Evolutionary conservation across 2,888 invertebrate genomes (phyloP).

Genomic region (Nudaria mundana): DNA sequence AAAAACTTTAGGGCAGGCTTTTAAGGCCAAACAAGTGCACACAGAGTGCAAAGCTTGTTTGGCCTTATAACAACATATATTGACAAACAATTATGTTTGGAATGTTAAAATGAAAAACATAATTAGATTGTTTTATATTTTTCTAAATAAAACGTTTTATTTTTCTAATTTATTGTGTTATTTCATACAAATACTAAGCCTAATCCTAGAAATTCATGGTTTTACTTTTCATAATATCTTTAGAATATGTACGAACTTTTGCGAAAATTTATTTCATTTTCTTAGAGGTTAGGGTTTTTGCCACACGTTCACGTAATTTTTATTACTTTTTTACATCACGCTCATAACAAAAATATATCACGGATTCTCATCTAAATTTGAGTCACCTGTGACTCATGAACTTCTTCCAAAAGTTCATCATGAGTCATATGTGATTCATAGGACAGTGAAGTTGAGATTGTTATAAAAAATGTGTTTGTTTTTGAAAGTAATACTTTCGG

Average conservation of each 20-base stretch:
- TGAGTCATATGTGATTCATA: too few relatives aligned
- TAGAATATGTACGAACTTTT: not conserved
- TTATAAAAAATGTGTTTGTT: too few relatives aligned
- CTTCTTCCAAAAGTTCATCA: too few relatives aligned
- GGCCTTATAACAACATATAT: too few relatives aligned
- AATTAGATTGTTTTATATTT: not conserved
- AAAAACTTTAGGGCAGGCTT: constrained; percentile 18
- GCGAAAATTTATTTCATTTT: not conserved
- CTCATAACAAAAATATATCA: too few relatives aligned
- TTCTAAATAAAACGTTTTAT: not conserved
- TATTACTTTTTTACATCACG: too few relatives aligned
- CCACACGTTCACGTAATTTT: not conserved
- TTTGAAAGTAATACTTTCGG: too few relatives aligned
- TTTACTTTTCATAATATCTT: not conserved
- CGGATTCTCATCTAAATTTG: too few relatives aligned
- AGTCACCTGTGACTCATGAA: too few relatives aligned
- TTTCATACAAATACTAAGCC: not conserved
- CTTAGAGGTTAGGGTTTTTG: not conserved
- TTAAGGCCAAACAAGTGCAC: constrained; percentile 24
- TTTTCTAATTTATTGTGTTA: constrained; percentile 4
- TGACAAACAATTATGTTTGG: constrained; percentile 18
- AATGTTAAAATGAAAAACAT: constrained; percentile 17
- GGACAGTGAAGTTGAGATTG: too few relatives aligned
- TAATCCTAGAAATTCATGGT: not conserved
- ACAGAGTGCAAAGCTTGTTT: constrained; percentile 23